Conservation (phyloP, 2,797 vertebrate genomes). For the Acomys russatus region DNA sequence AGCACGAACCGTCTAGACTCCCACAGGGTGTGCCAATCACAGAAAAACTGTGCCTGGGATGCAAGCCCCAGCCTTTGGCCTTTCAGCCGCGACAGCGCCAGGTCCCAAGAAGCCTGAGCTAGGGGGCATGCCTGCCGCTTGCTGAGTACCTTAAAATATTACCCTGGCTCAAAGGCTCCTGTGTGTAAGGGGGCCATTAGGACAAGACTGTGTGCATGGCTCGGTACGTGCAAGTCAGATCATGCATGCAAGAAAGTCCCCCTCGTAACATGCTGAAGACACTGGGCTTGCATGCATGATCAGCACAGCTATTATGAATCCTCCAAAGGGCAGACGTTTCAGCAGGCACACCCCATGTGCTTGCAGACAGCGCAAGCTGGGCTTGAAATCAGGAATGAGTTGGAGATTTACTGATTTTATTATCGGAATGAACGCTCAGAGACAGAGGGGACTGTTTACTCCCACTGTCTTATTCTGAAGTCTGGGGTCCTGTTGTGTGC, state of each 20-base stretch:
- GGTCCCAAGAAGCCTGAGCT: background rate
- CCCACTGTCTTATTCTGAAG: conserved; percentile 54
- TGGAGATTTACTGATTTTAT: conserved; percentile 77
- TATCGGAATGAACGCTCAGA: conserved; percentile 52
- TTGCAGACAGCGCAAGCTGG: conserved; percentile 56
- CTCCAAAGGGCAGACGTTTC: conserved; percentile 41
- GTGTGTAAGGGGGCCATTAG: conserved; percentile 20
- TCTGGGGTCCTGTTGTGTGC: conserved; percentile 12
- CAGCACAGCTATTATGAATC: conserved; percentile 31
- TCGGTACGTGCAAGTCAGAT: conserved; percentile 41
- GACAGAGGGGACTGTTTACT: conserved; percentile 33
- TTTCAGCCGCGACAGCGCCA: background rate
- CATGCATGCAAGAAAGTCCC: conserved; percentile 31
- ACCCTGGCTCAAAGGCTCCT: background rate
- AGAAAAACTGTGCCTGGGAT: background rate
- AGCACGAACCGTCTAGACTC: background rate
- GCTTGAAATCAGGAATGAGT: conserved; percentile 72
- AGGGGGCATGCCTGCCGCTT: background rate
- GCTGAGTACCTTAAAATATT: background rate
- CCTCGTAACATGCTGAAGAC: background rate
- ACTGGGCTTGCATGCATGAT: conserved; percentile 29
- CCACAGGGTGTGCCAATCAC: background rate
- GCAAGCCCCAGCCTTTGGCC: background rate
- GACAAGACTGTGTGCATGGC: background rate
- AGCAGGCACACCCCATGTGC: conserved; percentile 15